A percentile compares a stretch with the other conserved stretches of the same genome.
Evolutionary conservation across 2,113 vertebrate genomes (phyloP).

Genomic region (Jaculus jaculus): DNA sequence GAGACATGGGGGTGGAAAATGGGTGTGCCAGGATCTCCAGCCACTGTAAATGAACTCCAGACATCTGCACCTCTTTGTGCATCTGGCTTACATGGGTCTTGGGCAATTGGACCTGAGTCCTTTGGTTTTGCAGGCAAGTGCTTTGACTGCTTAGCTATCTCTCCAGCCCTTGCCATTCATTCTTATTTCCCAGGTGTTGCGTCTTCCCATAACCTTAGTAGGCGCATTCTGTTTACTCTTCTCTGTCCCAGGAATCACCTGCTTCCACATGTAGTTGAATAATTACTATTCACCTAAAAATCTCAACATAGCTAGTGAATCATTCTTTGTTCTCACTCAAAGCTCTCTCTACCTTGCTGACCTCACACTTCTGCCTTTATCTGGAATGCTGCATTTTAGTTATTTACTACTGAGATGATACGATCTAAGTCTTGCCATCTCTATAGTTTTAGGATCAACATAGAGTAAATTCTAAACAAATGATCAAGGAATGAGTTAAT

Average conservation of each 20-base stretch:
- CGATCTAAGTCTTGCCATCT: not conserved
- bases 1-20: no score
- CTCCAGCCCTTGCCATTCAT: not conserved
- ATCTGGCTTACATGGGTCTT: no score
- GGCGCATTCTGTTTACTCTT: not conserved
- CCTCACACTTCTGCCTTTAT: not conserved
- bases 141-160: no score
- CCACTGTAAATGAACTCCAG: no score
- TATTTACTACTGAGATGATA: not conserved
- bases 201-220: not conserved
- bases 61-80: no score
- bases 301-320: not conserved
- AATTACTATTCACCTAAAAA: not conserved
- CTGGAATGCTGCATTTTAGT: not conserved
- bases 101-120: no score
- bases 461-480: slow-evolving; percentile 20
- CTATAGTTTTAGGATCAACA: not conserved
- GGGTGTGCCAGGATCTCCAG: no score
- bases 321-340: not conserved
- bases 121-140: no score
- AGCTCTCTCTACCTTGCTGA: not conserved
- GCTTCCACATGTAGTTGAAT: not conserved
- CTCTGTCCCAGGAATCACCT: not conserved
- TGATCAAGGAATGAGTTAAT: not conserved
- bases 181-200: not conserved